Evolutionary conservation across 2,888 invertebrate genomes (phyloP), one percentile per base, ranked within the genome.

Genomic region (Capitulum mitella): DNA sequence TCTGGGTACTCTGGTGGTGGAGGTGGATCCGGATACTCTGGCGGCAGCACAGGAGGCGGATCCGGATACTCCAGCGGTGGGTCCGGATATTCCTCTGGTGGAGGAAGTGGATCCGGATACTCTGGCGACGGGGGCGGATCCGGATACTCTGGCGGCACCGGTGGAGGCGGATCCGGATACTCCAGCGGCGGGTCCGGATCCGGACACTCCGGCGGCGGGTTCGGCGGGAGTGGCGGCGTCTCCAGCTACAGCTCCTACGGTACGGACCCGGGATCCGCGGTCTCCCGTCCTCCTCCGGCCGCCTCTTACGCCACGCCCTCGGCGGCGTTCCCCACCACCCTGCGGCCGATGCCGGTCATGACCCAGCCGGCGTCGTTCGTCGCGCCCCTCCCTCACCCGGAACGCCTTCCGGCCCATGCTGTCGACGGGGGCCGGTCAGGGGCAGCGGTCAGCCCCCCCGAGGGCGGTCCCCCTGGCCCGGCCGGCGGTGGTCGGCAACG

Each of bases 31-130:
- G 32, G 80, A 79, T 79, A 81, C 79, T n/a, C 79, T 77, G 77
- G 80, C 78, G 51, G 80, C 79, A 80, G 80, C 79, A 46, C 79
- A 80, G 16, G 79, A 78, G 58, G 80, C 61, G 34, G 64, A 6
- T 34, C 64, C 6, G 64, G 64, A 22, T 3, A 37, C 37, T 64
- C 64, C 6, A 26, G 64, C 5, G 64, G 64, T 10, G 34, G 64
- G 5, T 64, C 58, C 10, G 58, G 58, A 10, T 12, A 29, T 12
- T 61, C 58, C 29, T 61, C 64, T 2, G 32, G 37, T 0, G 70
- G 70, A 0, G 70, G 70, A 40, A 22, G 37, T 12, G 29, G 29
- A 16, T 37, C 26, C 40, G 26, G 40, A 10, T 29, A 16, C 10
- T 34, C 19, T 5, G 29, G 19, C 8, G 29, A 6, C 37, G 26